Conservation (phyloP, 2,797 vertebrate species). For the Taeniopygia guttata region DNA sequence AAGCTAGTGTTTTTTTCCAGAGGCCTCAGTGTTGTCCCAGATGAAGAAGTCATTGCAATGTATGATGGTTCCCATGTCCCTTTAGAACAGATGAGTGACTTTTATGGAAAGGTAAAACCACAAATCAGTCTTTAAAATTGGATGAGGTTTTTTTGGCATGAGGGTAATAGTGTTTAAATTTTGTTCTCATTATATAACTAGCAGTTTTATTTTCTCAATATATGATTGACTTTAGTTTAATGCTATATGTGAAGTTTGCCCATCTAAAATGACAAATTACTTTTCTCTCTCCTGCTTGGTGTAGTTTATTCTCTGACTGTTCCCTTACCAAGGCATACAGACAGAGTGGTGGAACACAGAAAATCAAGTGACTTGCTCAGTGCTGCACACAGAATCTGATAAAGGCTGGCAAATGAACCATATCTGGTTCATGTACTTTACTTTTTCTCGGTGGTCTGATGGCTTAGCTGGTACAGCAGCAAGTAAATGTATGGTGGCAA, state of each 20-base stretch:
- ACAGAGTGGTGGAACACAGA: not conserved
- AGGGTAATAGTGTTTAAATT: not conserved
- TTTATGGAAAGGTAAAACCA: slow-evolving; percentile 92
- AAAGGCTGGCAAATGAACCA: not conserved
- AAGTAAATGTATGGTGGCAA: not conserved
- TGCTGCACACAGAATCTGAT: not conserved
- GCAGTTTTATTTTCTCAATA: not conserved
- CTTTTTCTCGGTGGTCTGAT: not conserved
- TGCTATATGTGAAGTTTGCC: not conserved
- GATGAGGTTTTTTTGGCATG: not conserved
- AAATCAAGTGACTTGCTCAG: not conserved
- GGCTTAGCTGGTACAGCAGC: not conserved
- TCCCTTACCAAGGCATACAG: not conserved
- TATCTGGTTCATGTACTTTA: not conserved
- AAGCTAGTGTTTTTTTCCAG: slow-evolving; percentile 65
- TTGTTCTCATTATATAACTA: not conserved
- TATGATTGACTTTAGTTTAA: not conserved
- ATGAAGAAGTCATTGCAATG: slow-evolving; percentile 96
- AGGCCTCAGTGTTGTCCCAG: slow-evolving; percentile 90
- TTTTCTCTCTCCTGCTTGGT: not conserved
- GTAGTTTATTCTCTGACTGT: not conserved
- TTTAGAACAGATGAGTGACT: slow-evolving; percentile 98
- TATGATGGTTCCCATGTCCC: slow-evolving; percentile 95
- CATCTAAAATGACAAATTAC: not conserved
- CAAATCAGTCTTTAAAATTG: not conserved